Percentiles rank a stretch among this genome's conserved stretches.
Evolutionary conservation across 2,888 invertebrate genomes (phyloP).

Genomic region (Portevinia maculata): DNA sequence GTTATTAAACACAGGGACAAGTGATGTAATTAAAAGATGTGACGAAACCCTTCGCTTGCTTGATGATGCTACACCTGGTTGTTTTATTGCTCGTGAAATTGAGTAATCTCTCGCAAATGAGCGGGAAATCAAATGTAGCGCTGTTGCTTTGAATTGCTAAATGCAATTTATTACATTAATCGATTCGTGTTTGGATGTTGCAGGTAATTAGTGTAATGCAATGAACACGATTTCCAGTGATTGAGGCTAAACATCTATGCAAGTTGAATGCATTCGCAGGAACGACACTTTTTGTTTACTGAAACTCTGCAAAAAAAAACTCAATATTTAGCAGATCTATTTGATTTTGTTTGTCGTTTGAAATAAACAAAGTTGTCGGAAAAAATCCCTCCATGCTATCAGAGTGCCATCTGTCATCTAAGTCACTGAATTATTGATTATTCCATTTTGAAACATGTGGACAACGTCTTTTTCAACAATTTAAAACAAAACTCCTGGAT

Average conservation of each 20-base stretch:
- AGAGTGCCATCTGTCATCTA: too few species aligned
- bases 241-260: neutral
- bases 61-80: conserved; percentile 32
- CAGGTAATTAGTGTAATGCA: conserved; percentile 44
- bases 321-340: too few species aligned
- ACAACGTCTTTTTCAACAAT: too few species aligned
- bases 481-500: too few species aligned
- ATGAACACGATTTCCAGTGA: conserved; percentile 2
- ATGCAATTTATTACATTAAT: conserved; percentile 33
- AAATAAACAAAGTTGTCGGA: too few species aligned
- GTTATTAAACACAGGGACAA: conserved; percentile 65
- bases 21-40: conserved; percentile 50
- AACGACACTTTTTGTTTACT: too few species aligned
- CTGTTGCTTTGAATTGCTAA: neutral
- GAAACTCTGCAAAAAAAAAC: too few species aligned
- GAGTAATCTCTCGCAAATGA: conserved; percentile 12
- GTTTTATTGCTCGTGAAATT: conserved; percentile 38
- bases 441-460: too few species aligned
- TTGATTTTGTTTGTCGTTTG: too few species aligned
- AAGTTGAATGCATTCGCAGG: neutral
- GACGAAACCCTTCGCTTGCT: conserved; percentile 50
- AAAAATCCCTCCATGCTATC: too few species aligned
- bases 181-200: conserved; percentile 35
- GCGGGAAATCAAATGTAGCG: conserved; percentile 8
- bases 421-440: too few species aligned